Evolutionary conservation across 64 coral and sea anemone genomes (phyloP), one percentile per base, ranked within the genome.

Genomic region (Actinia equina): DNA sequence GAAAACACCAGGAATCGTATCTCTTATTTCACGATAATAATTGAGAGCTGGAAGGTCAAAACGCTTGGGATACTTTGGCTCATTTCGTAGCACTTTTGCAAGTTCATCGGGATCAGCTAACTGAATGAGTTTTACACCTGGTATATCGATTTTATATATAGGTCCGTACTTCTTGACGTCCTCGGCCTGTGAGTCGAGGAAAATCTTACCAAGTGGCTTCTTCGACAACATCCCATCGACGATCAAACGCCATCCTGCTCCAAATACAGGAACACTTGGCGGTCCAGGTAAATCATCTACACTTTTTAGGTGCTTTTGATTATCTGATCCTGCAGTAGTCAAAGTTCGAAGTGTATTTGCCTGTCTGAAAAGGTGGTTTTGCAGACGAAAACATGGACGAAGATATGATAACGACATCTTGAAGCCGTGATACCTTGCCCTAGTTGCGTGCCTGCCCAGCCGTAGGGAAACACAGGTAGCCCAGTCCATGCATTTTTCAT

Each of bases 21-120:
- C 17, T 27, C 71, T 54, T 70, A 71, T 88, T 30, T 89, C 82
- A 19, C 71, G 90, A 80, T 89, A 93, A 80, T 85, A 93, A 44
- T 94, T 67, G 18, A 90, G 42, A 49, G 56, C 5, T 6, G 92
- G 92, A 10, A 83, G 52, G 16, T 20, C 3, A n/a, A 94, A 69
- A 55, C 92, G 88, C 46, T 84, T 69, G 45, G 92, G 92, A 23
- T 87, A 90, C 85, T 94, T 94, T 0, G 92, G 60, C n/a, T 94
- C 92, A 19, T 70, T 63, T n/a, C 92, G 84, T 3, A 90, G 51
- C 17, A 94, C 44, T 49, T 87, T 90, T 3, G 67, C 70, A 43
- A 78, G 85, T 43, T 89, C 67, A 15, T 70, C 53, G 1, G 88
- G 85, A 85, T 94, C 84, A 19, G 88, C 59, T 19, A 94, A 9